A percentile compares a stretch with the other conserved stretches of the same genome.
These are phyloP conservation scores for Apolygus lucorum DNA, from an alignment of 1,140 invertebrate species.

Conservation along the genomic window DNA sequence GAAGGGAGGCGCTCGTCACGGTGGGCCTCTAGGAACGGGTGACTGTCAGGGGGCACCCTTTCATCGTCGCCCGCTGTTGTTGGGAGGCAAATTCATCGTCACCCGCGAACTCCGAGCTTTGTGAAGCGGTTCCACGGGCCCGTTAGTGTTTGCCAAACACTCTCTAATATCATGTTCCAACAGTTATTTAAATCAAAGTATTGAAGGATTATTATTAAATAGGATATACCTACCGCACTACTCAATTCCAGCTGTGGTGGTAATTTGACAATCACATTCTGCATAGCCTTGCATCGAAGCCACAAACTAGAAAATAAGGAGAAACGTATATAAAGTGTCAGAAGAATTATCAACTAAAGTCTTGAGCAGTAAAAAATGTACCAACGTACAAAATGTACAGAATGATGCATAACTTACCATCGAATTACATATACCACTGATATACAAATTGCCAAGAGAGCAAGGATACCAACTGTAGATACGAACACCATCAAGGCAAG, in stretches of 20 bases:
- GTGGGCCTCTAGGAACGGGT: too few species aligned
- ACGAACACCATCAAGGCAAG: background rate
- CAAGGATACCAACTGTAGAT: conserved; percentile 40
- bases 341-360: background rate
- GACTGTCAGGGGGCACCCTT: too few species aligned
- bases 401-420: conserved; percentile 36
- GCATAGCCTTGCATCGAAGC: conserved; percentile 44
- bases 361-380: conserved; percentile 14
- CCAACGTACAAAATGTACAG: conserved; percentile 20
- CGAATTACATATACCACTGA: conserved; percentile 34
- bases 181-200: too few species aligned
- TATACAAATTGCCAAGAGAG: conserved; percentile 33
- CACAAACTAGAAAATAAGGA: conserved; percentile 40
- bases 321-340: conserved; percentile 4
- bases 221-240: too few species aligned
- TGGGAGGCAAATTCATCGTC: too few species aligned
- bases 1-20: too few species aligned
- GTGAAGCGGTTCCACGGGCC: too few species aligned
- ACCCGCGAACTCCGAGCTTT: too few species aligned
- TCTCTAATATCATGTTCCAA: too few species aligned
- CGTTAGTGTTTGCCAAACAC: too few species aligned
- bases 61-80: too few species aligned
- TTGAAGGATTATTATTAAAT: too few species aligned
- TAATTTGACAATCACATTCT: conserved; percentile 46
- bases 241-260: conserved; percentile 46